These are phyloP conservation scores for Oscheius onirici DNA, from an alignment of 2,888 invertebrate species.

Conservation along the genomic window DNA sequence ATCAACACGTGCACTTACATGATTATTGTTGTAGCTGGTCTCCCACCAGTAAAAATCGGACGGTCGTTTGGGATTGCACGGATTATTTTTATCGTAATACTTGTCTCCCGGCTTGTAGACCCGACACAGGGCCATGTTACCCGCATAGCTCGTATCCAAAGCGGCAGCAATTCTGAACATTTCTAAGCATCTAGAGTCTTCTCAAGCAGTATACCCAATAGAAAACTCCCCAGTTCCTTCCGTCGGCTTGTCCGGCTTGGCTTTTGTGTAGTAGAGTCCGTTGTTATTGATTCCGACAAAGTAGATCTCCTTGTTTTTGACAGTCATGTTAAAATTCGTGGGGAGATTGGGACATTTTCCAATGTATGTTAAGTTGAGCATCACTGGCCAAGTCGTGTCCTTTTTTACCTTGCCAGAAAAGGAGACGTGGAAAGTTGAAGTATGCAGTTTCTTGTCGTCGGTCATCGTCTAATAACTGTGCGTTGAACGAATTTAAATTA, in stretches of 20 bases:
- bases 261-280: slow-evolving; percentile 40
- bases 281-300: slow-evolving; percentile 39
- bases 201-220: slow-evolving; percentile 41
- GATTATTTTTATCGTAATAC: slow-evolving; percentile 32
- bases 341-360: background rate
- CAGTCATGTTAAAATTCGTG: slow-evolving; percentile 1
- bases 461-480: background rate
- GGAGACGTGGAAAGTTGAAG: slow-evolving; percentile 3
- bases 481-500: background rate
- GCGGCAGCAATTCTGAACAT: background rate
- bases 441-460: slow-evolving; percentile 16
- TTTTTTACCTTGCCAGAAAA: background rate
- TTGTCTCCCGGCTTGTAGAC: slow-evolving; percentile 16
- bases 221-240: slow-evolving; percentile 63
- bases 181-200: background rate
- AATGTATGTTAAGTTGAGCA: background rate
- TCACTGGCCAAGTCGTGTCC: background rate
- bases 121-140: slow-evolving; percentile 62
- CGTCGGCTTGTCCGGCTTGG: slow-evolving; percentile 52
- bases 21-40: slow-evolving; percentile 37
- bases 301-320: slow-evolving; percentile 35
- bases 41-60: slow-evolving; percentile 66
- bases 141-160: background rate
- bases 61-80: slow-evolving; percentile 58
- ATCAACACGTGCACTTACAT: background rate